Conservation (phyloP, 2,113 vertebrate genomes). For the Trochalopteron elliotii region DNA sequence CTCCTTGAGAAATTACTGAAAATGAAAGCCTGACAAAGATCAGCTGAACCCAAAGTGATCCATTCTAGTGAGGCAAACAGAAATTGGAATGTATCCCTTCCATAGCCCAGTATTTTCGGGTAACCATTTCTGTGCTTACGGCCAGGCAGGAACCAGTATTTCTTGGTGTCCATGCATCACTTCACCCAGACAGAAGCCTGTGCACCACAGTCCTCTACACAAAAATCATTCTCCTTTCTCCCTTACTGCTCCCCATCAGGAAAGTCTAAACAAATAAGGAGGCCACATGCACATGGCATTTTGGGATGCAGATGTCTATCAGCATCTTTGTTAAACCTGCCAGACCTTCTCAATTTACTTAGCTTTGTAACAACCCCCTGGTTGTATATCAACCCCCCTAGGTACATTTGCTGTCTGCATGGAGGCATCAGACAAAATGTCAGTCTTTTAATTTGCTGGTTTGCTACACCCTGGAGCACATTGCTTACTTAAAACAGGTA, state of each 20-base stretch:
- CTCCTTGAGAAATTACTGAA: background rate
- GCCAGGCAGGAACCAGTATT: background rate
- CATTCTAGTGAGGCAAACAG: background rate
- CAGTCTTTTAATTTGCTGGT: background rate
- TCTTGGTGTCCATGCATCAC: accelerated
- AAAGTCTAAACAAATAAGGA: background rate
- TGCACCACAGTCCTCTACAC: background rate
- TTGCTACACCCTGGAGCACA: background rate
- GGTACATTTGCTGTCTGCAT: background rate
- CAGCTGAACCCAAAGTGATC: background rate
- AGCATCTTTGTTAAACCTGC: background rate
- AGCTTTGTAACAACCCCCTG: background rate
- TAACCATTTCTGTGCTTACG: background rate
- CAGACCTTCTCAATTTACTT: background rate
- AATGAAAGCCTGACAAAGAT: background rate
- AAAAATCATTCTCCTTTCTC: background rate
- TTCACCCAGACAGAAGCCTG: background rate
- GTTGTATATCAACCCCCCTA: accelerated
- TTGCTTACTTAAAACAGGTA: background rate
- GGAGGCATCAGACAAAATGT: accelerated
- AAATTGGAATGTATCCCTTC: background rate
- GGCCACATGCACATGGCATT: accelerated
- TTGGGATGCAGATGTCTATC: background rate
- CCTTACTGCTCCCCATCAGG: background rate
- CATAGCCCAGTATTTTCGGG: background rate